These are phyloP conservation scores for Ips typographus DNA, from an alignment of 1,140 invertebrate genomes.

Conservation along the genomic window DNA sequence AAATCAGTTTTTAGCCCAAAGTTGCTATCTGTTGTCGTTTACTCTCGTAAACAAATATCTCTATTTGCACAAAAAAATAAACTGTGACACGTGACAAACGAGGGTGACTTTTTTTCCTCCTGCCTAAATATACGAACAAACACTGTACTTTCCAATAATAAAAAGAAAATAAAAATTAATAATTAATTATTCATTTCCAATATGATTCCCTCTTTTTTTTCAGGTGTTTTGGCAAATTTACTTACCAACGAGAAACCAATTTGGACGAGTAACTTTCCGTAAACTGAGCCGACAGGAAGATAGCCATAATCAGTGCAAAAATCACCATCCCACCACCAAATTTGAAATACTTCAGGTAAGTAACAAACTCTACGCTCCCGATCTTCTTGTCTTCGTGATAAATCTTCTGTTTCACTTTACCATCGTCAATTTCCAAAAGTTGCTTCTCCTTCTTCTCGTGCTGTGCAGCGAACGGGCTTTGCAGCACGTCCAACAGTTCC, in stretches of 20 bases:
- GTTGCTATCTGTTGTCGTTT: too few relatives aligned
- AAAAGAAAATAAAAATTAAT: too few relatives aligned
- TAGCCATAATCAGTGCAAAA: conserved; percentile 31
- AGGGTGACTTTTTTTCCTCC: too few relatives aligned
- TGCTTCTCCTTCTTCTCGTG: conserved; percentile 22
- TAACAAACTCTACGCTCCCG: conserved; percentile 36
- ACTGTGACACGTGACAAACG: too few relatives aligned
- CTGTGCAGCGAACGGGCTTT: neutral
- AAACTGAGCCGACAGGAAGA: conserved; percentile 35
- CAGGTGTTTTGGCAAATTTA: neutral
- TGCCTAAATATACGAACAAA: too few relatives aligned
- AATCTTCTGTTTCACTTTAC: conserved; percentile 33
- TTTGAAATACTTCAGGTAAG: conserved; percentile 39
- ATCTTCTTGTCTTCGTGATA: conserved; percentile 39
- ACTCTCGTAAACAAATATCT: too few relatives aligned
- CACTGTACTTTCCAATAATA: too few relatives aligned
- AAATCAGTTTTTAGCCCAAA: too few relatives aligned
- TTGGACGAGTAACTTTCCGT: conserved; percentile 37
- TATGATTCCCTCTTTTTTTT: neutral
- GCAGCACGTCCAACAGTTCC: conserved; percentile 16
- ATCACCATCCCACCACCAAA: conserved; percentile 39
- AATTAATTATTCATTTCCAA: too few relatives aligned
- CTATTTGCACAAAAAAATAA: neutral
- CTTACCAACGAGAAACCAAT: conserved; percentile 40
- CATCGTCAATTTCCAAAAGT: conserved; percentile 18